A percentile compares a stretch with the other conserved stretches of the same genome.
phyloP scores from a whole-genome alignment of 2,113 vertebrate genomes.

The Macrotis lagotis region DNA sequence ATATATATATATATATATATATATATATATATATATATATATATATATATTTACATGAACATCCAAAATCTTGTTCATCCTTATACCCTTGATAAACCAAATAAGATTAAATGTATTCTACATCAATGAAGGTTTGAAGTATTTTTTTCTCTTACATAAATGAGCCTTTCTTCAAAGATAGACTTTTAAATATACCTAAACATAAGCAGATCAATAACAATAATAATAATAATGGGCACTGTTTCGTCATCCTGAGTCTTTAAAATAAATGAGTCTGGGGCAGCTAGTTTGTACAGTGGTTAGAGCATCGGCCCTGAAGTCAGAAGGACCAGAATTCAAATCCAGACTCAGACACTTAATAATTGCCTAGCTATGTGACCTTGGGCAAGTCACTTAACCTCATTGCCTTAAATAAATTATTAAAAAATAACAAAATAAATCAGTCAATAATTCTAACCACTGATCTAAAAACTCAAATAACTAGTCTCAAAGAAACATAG shows the following conservation, averaged over 20 bases:
- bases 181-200: not conserved
- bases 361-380: no score
- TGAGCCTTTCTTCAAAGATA: not conserved
- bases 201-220: no score
- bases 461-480: not conserved
- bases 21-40: no score
- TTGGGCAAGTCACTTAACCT: no score
- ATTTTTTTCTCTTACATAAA: no score
- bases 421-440: no score
- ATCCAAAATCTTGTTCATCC: not conserved
- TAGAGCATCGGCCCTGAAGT: no score
- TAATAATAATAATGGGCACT: not conserved
- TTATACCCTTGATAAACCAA: not conserved
- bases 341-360: no score
- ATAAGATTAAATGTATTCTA: not conserved
- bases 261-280: not conserved
- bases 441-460: not conserved
- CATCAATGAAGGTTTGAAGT: not conserved
- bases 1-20: no score
- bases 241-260: not conserved
- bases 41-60: not conserved
- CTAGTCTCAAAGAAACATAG: not conserved
- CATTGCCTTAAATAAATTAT: no score
- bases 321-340: no score
- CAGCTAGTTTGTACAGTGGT: no score